Evolutionary conservation across 2,113 vertebrate genomes (phyloP), one percentile per base, ranked within the genome.

Genomic region (Austrofundulus limnaeus): DNA sequence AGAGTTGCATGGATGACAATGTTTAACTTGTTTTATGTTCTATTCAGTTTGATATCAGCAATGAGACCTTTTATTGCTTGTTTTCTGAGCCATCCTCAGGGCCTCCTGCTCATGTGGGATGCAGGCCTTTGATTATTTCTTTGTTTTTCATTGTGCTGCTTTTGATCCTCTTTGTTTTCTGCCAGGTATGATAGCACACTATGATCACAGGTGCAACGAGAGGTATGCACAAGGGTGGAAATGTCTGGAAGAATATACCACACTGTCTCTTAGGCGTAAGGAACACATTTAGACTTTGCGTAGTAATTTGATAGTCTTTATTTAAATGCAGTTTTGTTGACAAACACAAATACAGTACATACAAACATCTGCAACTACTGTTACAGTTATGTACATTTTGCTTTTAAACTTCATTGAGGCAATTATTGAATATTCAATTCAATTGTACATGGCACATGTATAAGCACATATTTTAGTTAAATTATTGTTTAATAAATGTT

Each of bases 141-240:
- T 80, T 83, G 50, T 73, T 83, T 85, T 77, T 78, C 39, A 66
- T 80, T 74, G 75, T 28, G 38, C 21, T 65, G 23, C 63, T 67
- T 46, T 48, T 67, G 61, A 43, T 61, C 31, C 58, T 81, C 53
- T 28, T 59, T 54, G 39, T 64, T 75, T 81, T 80, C 51, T 90
- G 91, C 89, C 91, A 94, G 92, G 92, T 94, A 89, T 72, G 72
- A 87, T 78, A 89, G 90, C 88, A 89, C 82, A 88, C 91, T 93
- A 51, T 74, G 92, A 94, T 94, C 92, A 91, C 90, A 87, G 78
- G 84, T 68, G 84, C 89, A 84, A 88, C 86, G 82, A 92, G 88
- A 85, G 88, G 86, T 89, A 90, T 90, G 91, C 87, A 92, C 92
- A 84, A 89, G 84, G 92, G 91, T 85, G 83, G 82, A 87, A 66